phyloP scores from a whole-genome alignment of 1,140 invertebrate genomes.

The Eupeodes corollae region DNA sequence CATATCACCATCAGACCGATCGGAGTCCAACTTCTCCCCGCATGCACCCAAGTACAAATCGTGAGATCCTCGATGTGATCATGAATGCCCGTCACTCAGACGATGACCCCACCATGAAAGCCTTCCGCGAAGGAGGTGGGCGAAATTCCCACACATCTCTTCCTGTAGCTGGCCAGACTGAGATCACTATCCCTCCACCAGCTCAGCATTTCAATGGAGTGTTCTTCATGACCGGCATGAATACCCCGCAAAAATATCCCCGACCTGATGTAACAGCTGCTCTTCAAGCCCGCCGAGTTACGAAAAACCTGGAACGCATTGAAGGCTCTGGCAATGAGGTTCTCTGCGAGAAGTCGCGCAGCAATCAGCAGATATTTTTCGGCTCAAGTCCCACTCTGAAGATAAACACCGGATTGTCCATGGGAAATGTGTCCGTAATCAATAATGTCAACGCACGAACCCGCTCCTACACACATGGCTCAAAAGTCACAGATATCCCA shows the following conservation, averaged over 20 bases:
- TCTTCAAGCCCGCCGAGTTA: slow-evolving; percentile 46
- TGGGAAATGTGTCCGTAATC: slow-evolving; percentile 22
- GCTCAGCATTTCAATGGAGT: slow-evolving; percentile 41
- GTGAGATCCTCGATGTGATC: slow-evolving; percentile 42
- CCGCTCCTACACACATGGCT: slow-evolving; percentile 31
- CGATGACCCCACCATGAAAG: slow-evolving; percentile 33
- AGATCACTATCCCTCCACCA: slow-evolving; percentile 13
- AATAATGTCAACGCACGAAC: slow-evolving; percentile 21
- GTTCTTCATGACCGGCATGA: slow-evolving; percentile 37
- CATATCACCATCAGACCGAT: slow-evolving; percentile 18
- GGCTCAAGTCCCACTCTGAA: slow-evolving; percentile 37
- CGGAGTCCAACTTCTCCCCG: slow-evolving; percentile 35
- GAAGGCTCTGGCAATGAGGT: slow-evolving; percentile 55
- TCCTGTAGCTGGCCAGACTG: slow-evolving; percentile 35
- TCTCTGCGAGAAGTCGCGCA: slow-evolving; percentile 38
- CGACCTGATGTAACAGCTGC: slow-evolving; percentile 41
- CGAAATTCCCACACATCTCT: slow-evolving; percentile 13
- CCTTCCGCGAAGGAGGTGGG: slow-evolving; percentile 34
- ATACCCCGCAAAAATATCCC: slow-evolving; percentile 31
- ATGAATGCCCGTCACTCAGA: slow-evolving; percentile 41
- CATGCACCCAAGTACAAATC: slow-evolving; percentile 39
- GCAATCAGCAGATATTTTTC: slow-evolving; percentile 38
- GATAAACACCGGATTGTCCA: slow-evolving; percentile 27
- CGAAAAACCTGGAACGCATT: slow-evolving; percentile 65
- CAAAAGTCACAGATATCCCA: slow-evolving; percentile 57